These are phyloP conservation scores for Pyralis farinalis DNA, from an alignment of 2,888 invertebrate genomes.

Conservation along the genomic window DNA sequence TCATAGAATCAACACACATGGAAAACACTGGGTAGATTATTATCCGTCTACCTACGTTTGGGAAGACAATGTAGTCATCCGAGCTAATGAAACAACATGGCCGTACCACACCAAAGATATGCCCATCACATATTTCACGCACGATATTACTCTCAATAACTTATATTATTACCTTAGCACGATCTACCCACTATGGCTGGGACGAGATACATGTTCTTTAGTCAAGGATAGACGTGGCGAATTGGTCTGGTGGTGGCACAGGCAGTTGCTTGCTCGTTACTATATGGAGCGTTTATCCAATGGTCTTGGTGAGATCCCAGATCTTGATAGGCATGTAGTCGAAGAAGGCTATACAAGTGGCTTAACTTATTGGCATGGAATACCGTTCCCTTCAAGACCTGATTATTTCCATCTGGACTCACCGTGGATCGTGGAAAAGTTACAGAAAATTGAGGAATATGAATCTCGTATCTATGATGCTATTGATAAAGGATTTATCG, in stretches of 20 bases:
- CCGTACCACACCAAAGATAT: constrained; percentile 79
- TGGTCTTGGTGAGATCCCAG: constrained; percentile 84
- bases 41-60: constrained; percentile 51
- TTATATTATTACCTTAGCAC: constrained; percentile 83
- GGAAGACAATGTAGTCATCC: constrained; percentile 78
- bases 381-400: constrained; percentile 83
- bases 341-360: constrained; percentile 83
- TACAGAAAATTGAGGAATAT: constrained; percentile 67
- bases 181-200: constrained; percentile 84
- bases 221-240: constrained; percentile 83
- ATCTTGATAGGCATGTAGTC: constrained; percentile 76
- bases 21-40: constrained; percentile 42
- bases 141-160: constrained; percentile 85
- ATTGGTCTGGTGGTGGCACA: constrained; percentile 83
- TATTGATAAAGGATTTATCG: constrained; percentile 79
- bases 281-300: constrained; percentile 88
- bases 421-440: constrained; percentile 57
- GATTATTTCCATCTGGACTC: constrained; percentile 75
- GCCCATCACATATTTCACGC: constrained; percentile 84
- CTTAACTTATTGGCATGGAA: constrained; percentile 83
- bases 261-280: constrained; percentile 86
- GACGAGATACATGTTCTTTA: constrained; percentile 72
- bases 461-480: constrained; percentile 81
- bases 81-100: constrained; percentile 83
- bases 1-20: constrained; percentile 78